Evolutionary conservation across 2,797 vertebrate genomes (phyloP), one percentile per base, ranked within the genome.

Genomic region (Esox masquinongy): DNA sequence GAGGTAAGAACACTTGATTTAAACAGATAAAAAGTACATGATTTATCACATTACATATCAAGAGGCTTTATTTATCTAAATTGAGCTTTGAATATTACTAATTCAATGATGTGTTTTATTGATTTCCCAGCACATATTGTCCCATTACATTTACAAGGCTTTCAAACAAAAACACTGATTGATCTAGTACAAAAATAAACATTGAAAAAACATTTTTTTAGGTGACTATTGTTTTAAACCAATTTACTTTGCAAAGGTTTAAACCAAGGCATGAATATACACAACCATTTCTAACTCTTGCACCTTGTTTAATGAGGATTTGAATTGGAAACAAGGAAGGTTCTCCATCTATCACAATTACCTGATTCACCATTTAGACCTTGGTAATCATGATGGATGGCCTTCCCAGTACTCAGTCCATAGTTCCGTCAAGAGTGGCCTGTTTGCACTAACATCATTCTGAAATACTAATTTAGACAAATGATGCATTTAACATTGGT

Each of bases 311-410:
- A 61, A 74, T 56, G 29, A 59, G n/a, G 64, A 66, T 47, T 79
- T 79, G 66, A 36, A 34, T 64, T 68, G 34, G 61, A 47, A 71
- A 72, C 69, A 34, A 24, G 17, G n/a, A 61, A 31, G 56, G 31
- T 59, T 66, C 43, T 8, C 26, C 70, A 79, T 79, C 24, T 49
- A 73, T 79, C 70, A 73, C 63, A 79, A 69, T 53, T 67, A 67
- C 24, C 11, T 15, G 70, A 68, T 75, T 73, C 69, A 36, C 70
- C 29, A 51, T 68, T 39, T 43, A 70, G 78, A 61, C 39, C 66
- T 50, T 53, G 26, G 24, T 72, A 36, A 59, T 72, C 19, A 64
- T 79, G 70, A 79, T 68, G 26, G 78, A 79, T 79, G 61, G 63
- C 68, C 53, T 69, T 72, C 73, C 19, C 49, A 70, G 50, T 43